These are phyloP conservation scores for Hestina assimilis DNA, from an alignment of 1,140 invertebrate species.

Conservation along the genomic window DNA sequence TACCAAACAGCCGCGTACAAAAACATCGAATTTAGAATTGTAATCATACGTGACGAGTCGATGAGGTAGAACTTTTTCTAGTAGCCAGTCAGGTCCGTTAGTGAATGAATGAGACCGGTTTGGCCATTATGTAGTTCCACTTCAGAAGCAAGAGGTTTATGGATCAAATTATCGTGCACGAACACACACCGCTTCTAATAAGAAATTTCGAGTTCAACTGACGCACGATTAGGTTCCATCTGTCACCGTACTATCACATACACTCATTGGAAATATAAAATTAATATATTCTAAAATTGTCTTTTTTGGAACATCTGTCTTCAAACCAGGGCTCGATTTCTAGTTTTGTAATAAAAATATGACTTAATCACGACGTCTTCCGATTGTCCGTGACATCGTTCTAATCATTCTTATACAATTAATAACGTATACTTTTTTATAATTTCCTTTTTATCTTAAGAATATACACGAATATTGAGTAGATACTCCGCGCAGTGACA, in stretches of 20 bases:
- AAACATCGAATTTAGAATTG: conserved; percentile 26
- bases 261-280: neutral
- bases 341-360: neutral
- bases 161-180: conserved; percentile 40
- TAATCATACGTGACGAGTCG: conserved; percentile 30
- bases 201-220: conserved; percentile 18
- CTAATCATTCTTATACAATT: too few relatives aligned
- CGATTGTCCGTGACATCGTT: neutral
- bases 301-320: neutral
- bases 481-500: too few relatives aligned
- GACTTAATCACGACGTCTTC: neutral
- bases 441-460: too few relatives aligned
- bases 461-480: too few relatives aligned
- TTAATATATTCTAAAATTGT: neutral
- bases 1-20: neutral
- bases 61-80: conserved; percentile 39
- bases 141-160: conserved; percentile 50
- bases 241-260: neutral
- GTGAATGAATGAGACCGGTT: conserved; percentile 71
- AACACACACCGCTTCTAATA: conserved; percentile 24
- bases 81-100: conserved; percentile 46
- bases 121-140: conserved; percentile 49
- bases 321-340: neutral
- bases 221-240: conserved; percentile 10
- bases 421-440: too few relatives aligned